Percentiles rank a stretch among this genome's conserved stretches.
Conservation (phyloP, 92 coral and sea anemone genomes). For the Siderastrea radians region DNA sequence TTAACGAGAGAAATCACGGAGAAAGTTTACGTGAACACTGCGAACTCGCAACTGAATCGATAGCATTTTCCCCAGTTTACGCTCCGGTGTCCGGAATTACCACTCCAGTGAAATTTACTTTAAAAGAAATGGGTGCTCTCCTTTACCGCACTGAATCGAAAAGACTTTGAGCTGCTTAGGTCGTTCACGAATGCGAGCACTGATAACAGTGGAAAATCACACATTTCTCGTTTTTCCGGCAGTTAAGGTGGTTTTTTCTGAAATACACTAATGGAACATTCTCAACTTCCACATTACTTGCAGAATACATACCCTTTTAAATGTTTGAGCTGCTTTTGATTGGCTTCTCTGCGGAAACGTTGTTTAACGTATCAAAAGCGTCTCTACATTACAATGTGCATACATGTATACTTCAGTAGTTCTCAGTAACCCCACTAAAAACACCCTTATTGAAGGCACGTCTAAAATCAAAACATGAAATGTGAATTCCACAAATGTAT, state of each 20-base stretch:
- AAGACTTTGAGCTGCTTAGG: not conserved
- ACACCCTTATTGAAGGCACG: not conserved
- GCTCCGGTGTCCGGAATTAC: not conserved
- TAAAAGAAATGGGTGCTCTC: not conserved
- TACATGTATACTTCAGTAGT: not conserved
- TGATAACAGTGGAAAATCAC: not conserved
- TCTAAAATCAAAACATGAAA: not conserved
- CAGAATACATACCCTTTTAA: constrained; percentile 5
- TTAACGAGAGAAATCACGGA: no score
- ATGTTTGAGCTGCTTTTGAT: not conserved
- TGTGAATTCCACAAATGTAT: not conserved
- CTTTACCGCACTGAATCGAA: not conserved
- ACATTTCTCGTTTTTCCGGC: not conserved
- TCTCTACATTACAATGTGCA: not conserved
- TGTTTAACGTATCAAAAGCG: not conserved
- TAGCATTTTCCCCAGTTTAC: no score
- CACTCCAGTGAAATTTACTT: not conserved
- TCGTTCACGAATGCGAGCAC: not conserved
- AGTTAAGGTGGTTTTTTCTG: not conserved
- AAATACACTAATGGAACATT: not conserved
- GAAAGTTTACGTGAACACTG: no score
- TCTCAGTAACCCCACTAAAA: not conserved
- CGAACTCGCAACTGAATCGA: no score
- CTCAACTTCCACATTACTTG: not conserved
- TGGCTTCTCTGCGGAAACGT: constrained; percentile 10